phyloP scores from a whole-genome alignment of 2,797 vertebrate species.

The Danio jaintianensis region DNA sequence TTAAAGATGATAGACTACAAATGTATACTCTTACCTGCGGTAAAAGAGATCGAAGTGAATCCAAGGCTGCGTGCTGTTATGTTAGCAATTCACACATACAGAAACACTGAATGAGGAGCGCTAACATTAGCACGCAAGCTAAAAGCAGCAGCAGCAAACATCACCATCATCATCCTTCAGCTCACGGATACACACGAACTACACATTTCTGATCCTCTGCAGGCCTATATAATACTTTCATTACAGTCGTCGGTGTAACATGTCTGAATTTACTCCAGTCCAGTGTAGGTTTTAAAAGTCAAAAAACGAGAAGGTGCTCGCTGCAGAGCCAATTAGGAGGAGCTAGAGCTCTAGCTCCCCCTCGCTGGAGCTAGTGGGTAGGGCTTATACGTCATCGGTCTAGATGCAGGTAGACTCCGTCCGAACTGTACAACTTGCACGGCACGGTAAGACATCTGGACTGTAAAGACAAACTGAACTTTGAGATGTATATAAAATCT shows the following conservation, averaged over 20 bases:
- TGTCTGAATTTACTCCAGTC: background rate
- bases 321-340: too few species aligned
- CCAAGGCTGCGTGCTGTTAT: background rate
- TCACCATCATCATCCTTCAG: background rate
- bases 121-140: slow-evolving; percentile 25
- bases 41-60: background rate
- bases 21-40: slow-evolving; percentile 4
- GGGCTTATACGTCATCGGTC: background rate
- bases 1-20: background rate
- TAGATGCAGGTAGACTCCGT: background rate
- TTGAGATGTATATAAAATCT: background rate
- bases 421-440: background rate
- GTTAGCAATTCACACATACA: slow-evolving; percentile 1
- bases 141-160: slow-evolving; percentile 6
- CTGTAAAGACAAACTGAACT: background rate
- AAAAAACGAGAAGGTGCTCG: background rate
- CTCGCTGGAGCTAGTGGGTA: background rate
- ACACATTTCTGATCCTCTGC: background rate
- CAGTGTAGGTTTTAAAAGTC: background rate
- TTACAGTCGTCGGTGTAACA: background rate
- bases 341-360: background rate
- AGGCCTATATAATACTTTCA: background rate
- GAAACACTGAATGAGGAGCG: background rate
- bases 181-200: background rate
- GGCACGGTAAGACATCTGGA: background rate